Conservation (phyloP, 1,140 invertebrate genomes). For the Octopus sinensis region DNA sequence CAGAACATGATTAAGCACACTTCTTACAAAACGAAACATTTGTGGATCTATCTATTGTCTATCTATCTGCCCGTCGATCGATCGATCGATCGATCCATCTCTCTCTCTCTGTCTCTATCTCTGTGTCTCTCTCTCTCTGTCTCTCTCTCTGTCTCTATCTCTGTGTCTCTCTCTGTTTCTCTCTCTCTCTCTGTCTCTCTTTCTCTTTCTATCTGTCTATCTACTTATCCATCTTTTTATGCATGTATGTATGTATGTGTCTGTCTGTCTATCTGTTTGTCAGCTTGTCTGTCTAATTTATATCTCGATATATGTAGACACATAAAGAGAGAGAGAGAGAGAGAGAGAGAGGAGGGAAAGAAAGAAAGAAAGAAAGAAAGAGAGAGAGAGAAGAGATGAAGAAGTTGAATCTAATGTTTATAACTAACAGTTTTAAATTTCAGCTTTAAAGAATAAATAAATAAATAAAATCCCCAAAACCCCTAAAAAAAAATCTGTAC, state of each 20-base stretch:
- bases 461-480: no score
- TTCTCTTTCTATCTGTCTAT: not conserved
- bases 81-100: not conserved
- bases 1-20: no score
- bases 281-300: not conserved
- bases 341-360: not conserved
- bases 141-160: not conserved
- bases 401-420: no score
- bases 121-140: no score
- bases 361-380: not conserved
- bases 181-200: not conserved
- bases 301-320: not conserved
- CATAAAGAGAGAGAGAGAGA: accelerated
- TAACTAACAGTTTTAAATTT: no score
- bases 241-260: not conserved
- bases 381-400: not conserved
- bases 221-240: not conserved
- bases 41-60: not conserved
- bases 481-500: no score
- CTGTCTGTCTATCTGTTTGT: not conserved
- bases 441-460: no score
- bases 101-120: no score
- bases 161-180: not conserved
- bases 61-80: not conserved
- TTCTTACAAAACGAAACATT: no score